These are phyloP conservation scores for Diadophis punctatus DNA, from an alignment of 2,113 vertebrate species.

Conservation along the genomic window DNA sequence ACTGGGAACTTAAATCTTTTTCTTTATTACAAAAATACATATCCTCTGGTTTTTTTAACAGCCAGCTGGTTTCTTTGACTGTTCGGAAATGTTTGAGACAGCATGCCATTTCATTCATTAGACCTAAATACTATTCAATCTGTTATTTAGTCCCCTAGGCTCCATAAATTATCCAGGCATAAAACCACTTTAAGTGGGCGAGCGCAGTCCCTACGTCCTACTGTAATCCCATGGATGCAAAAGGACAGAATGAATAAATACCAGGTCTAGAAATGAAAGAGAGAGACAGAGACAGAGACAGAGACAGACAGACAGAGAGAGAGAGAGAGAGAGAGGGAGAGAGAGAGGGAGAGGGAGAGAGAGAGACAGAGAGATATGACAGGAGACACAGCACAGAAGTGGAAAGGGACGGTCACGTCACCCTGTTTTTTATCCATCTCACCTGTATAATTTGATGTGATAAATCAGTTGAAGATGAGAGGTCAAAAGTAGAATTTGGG, in stretches of 20 bases:
- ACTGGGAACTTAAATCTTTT: constrained; percentile 72
- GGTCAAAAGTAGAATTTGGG: constrained; percentile 72
- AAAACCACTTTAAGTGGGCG: constrained; percentile 68
- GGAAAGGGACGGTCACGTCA: constrained; percentile 50
- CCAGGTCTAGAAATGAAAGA: constrained; percentile 50
- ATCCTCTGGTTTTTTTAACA: constrained; percentile 61
- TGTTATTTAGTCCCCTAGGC: constrained; percentile 72
- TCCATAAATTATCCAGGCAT: constrained; percentile 72
- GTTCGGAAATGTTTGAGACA: constrained; percentile 65
- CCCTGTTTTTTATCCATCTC: constrained; percentile 74
- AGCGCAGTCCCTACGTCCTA: constrained; percentile 42
- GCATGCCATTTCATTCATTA: constrained; percentile 74
- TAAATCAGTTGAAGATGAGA: constrained; percentile 77
- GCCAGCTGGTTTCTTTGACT: constrained; percentile 75
- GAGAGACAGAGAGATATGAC: background rate
- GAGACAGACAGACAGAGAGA: no score
- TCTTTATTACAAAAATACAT: constrained; percentile 63
- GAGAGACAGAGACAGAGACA: background rate
- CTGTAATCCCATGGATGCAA: constrained; percentile 43
- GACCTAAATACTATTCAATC: constrained; percentile 70
- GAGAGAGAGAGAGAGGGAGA: background rate
- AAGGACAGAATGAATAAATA: constrained; percentile 57
- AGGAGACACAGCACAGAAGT: constrained; percentile 39
- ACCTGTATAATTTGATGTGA: constrained; percentile 76
- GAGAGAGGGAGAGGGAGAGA: constrained; percentile 7